phyloP scores from a whole-genome alignment of 2,888 invertebrate genomes.

The Pteria penguin region DNA sequence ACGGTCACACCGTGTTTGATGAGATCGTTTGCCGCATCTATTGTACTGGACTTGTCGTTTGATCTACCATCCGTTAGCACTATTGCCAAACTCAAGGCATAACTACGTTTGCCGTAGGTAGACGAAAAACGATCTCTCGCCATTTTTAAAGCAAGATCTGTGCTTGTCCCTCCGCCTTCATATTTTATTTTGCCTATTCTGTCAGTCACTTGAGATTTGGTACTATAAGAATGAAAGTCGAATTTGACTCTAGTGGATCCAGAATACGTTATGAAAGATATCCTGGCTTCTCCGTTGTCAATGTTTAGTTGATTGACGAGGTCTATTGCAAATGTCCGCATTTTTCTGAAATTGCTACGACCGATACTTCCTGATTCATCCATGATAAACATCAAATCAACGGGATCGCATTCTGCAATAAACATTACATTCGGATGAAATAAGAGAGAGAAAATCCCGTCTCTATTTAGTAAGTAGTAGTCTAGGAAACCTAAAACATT shows the following conservation, averaged over 20 bases:
- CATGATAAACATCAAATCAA: constrained; percentile 16
- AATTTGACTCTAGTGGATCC: background rate
- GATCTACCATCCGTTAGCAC: constrained; percentile 75
- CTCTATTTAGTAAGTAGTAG: no score
- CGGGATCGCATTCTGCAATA: constrained; percentile 15
- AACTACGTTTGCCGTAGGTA: background rate
- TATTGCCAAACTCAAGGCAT: constrained; percentile 57
- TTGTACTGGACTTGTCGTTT: constrained; percentile 52
- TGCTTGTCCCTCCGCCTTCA: background rate
- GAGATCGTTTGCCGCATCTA: constrained; percentile 50
- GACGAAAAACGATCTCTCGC: background rate
- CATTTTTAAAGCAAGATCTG: background rate
- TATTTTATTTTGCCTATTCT: background rate
- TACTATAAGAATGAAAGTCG: background rate
- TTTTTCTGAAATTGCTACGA: background rate
- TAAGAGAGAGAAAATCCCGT: no score
- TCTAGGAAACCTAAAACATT: no score
- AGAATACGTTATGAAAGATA: background rate
- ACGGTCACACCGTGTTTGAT: constrained; percentile 56
- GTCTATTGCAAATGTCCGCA: background rate
- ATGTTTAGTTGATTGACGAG: constrained; percentile 6
- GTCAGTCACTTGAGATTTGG: background rate
- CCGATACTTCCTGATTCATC: constrained; percentile 25
- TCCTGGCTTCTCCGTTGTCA: background rate
- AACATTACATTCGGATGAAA: no score